Evolutionary conservation across 2,113 vertebrate species (phyloP).

Genomic region (Bubalus kerabau): DNA sequence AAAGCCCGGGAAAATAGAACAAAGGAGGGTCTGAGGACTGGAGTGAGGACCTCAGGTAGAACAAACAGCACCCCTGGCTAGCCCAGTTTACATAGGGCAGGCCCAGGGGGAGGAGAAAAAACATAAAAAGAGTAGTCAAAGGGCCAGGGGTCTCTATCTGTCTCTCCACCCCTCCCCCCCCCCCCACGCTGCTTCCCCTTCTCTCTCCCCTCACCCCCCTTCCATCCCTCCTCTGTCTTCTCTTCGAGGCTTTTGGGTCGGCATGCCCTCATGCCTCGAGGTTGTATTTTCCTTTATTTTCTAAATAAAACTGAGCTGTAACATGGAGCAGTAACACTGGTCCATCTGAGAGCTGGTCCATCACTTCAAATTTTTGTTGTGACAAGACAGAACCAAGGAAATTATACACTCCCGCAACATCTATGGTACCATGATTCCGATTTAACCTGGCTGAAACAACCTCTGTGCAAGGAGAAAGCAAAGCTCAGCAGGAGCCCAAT

Average conservation of each 20-base stretch:
- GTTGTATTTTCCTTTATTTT: background rate
- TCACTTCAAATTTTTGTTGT: background rate
- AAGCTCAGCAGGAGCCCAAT: background rate
- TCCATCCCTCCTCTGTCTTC: background rate
- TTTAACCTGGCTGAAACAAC: background rate
- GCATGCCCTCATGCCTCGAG: background rate
- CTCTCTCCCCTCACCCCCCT: background rate
- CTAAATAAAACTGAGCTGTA: background rate
- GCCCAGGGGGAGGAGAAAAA: background rate
- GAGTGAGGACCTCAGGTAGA: background rate
- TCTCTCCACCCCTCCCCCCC: background rate
- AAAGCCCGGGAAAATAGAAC: background rate
- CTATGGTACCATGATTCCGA: background rate
- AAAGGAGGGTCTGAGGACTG: background rate
- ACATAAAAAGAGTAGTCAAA: background rate
- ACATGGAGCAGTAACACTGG: background rate
- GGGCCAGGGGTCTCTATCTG: background rate
- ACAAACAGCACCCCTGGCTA: background rate
- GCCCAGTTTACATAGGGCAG: background rate
- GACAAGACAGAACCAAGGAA: background rate
- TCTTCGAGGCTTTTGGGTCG: background rate
- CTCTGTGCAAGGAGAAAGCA: background rate
- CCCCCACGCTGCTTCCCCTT: fast-evolving
- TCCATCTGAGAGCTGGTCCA: background rate
- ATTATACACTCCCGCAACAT: background rate